phyloP scores from a whole-genome alignment of 2,888 invertebrate species.

The Drosophila algonquin region DNA sequence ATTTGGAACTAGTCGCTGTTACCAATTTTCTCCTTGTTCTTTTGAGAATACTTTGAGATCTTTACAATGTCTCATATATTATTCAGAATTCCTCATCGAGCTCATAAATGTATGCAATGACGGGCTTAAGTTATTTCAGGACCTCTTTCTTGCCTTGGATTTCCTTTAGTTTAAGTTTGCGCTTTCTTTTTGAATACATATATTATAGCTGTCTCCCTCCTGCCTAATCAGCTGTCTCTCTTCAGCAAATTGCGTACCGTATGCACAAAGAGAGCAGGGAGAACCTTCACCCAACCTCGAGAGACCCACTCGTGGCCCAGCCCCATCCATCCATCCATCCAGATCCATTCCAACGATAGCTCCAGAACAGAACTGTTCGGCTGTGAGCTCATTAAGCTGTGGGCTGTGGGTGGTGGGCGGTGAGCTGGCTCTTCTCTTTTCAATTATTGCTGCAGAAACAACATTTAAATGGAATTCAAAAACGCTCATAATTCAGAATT shows the following conservation, averaged over 20 bases:
- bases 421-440: constrained; percentile 37
- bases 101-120: too few relatives aligned
- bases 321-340: too few relatives aligned
- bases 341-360: background rate
- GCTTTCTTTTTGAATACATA: background rate
- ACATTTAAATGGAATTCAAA: constrained; percentile 75
- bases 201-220: constrained; percentile 1
- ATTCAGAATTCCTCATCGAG: background rate
- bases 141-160: background rate
- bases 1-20: too few relatives aligned
- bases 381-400: constrained; percentile 68
- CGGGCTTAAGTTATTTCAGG: background rate
- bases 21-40: too few relatives aligned
- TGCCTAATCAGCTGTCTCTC: constrained; percentile 19
- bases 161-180: background rate
- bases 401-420: constrained; percentile 33
- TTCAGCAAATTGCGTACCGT: background rate
- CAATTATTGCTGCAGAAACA: constrained; percentile 59
- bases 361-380: background rate
- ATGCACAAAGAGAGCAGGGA: too few relatives aligned
- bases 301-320: background rate
- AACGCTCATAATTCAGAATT: constrained; percentile 74
- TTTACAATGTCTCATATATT: too few relatives aligned
- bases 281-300: constrained; percentile 20
- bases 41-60: too few relatives aligned